These are phyloP conservation scores for Thunnus albacares DNA, from an alignment of 2,797 vertebrate species.

Conservation along the genomic window DNA sequence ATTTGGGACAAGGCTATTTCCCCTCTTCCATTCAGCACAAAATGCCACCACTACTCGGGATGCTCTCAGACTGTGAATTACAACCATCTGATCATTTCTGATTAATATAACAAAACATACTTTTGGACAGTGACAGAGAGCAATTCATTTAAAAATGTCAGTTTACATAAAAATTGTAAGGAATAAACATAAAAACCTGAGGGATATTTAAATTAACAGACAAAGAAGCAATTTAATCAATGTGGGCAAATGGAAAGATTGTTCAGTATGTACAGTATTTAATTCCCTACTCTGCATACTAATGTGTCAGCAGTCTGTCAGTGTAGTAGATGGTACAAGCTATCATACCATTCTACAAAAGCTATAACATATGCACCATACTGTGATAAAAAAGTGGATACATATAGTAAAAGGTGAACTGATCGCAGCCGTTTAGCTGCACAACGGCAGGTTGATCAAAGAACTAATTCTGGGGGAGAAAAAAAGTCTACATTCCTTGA, in stretches of 20 bases:
- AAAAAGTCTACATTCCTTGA: slow-evolving; percentile 25
- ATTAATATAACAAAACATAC: slow-evolving; percentile 41
- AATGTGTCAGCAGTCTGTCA: slow-evolving; percentile 26
- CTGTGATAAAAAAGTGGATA: not conserved
- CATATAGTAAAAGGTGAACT: not conserved
- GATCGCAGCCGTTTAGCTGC: slow-evolving; percentile 3
- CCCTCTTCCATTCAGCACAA: slow-evolving; percentile 61
- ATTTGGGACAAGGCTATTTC: slow-evolving; percentile 69
- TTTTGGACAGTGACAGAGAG: slow-evolving; percentile 20
- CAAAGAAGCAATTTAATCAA: slow-evolving; percentile 13
- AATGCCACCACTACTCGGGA: slow-evolving; percentile 43
- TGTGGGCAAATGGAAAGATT: not conserved
- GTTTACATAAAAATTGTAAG: not conserved
- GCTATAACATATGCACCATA: slow-evolving; percentile 10
- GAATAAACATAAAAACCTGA: not conserved
- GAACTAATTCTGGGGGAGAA: slow-evolving; percentile 18
- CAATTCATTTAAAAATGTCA: slow-evolving; percentile 15
- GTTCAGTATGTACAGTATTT: not conserved
- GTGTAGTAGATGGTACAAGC: slow-evolving; percentile 5
- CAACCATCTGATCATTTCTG: slow-evolving; percentile 42
- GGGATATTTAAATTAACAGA: not conserved
- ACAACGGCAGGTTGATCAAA: slow-evolving; percentile 44
- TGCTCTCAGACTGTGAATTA: slow-evolving; percentile 60
- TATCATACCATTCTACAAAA: slow-evolving; percentile 1
- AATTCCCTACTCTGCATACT: slow-evolving; percentile 3